Percentiles rank a stretch among this genome's conserved stretches.
Conservation (phyloP, 2,113 vertebrate species). For the Rhineura floridana region DNA sequence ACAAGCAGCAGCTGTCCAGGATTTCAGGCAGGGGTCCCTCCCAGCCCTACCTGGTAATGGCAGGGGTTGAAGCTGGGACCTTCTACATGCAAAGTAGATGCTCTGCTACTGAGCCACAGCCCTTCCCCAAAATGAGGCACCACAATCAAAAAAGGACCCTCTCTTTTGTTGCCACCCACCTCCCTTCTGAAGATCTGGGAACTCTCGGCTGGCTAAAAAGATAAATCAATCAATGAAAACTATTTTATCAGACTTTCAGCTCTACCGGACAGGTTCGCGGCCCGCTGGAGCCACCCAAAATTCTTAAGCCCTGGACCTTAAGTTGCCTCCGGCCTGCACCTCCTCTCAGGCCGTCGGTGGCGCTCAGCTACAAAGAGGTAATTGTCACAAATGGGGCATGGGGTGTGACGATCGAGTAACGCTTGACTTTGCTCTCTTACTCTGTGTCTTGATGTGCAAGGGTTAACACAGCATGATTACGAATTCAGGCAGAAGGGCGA, state of each 20-base stretch:
- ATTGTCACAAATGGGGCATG: not conserved
- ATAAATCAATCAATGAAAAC: not conserved
- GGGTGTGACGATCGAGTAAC: not conserved
- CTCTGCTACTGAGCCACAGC: too few relatives aligned
- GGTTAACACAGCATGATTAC: not conserved
- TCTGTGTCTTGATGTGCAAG: fast-evolving
- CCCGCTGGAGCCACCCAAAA: constrained; percentile 92
- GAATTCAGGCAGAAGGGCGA: not conserved
- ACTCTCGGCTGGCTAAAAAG: not conserved
- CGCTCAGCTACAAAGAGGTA: constrained; percentile 98
- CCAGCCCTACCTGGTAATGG: too few relatives aligned
- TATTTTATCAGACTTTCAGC: constrained; percentile 82
- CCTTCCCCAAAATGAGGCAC: not conserved
- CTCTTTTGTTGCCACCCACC: not conserved
- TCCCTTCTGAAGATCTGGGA: not conserved
- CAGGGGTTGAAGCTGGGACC: too few relatives aligned
- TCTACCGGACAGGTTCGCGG: constrained; percentile 79
- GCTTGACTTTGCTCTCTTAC: not conserved
- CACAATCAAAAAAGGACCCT: not conserved
- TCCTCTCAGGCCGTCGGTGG: constrained; percentile 93
- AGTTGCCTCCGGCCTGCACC: constrained; percentile 97
- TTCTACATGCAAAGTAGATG: too few relatives aligned
- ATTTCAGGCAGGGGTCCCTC: too few relatives aligned
- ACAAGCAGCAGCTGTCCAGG: too few relatives aligned
- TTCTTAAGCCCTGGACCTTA: constrained; percentile 94